phyloP scores from a whole-genome alignment of 2,797 vertebrate species.

The Xerus rutilus region DNA sequence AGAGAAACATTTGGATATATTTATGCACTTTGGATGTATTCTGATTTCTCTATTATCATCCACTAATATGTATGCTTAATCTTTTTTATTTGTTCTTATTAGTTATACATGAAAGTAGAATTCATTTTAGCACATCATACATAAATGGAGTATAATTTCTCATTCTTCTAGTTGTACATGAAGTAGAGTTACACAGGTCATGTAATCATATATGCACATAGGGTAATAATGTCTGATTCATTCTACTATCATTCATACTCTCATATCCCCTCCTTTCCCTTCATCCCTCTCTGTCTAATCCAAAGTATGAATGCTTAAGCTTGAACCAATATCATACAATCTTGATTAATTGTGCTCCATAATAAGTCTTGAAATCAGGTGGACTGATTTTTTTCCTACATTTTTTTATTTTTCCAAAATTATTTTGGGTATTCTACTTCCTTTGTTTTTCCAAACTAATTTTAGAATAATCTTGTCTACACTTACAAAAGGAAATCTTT shows the following conservation, averaged over 20 bases:
- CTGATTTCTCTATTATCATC: background rate
- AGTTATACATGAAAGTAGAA: too few species aligned
- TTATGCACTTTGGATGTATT: background rate
- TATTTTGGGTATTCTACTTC: background rate
- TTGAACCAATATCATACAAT: background rate
- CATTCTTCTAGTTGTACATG: too few species aligned
- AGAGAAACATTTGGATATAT: background rate
- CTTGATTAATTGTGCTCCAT: background rate
- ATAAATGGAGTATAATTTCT: too few species aligned
- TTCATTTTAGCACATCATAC: too few species aligned
- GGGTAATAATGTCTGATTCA: too few species aligned
- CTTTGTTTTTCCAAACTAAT: background rate
- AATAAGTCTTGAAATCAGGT: background rate
- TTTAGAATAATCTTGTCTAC: background rate
- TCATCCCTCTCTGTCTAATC: too few species aligned
- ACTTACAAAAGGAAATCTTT: background rate
- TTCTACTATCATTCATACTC: too few species aligned
- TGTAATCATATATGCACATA: too few species aligned
- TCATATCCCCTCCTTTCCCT: too few species aligned
- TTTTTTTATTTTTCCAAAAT: background rate
- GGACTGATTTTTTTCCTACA: background rate
- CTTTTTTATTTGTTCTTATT: too few species aligned
- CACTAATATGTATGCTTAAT: background rate
- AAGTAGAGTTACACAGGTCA: too few species aligned
- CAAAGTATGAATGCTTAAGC: too few species aligned